Conservation (phyloP, 2,888 invertebrate species). For the Nysson spinosus region DNA sequence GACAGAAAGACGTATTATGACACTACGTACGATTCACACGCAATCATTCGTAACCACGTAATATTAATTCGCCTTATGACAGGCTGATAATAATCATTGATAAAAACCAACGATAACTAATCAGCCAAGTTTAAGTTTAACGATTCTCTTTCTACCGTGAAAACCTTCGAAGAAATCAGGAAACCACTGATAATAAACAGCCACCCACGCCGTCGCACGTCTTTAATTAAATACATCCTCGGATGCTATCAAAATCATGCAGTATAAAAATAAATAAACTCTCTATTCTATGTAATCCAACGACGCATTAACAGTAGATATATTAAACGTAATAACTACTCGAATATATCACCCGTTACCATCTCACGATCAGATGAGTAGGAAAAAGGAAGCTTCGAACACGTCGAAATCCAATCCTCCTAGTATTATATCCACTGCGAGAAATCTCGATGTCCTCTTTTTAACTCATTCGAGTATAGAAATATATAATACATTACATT, state of each 20-base stretch:
- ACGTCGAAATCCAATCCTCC: neutral
- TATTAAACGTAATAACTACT: slow-evolving; percentile 5
- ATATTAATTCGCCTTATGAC: slow-evolving; percentile 6
- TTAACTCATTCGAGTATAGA: neutral
- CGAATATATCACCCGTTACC: neutral
- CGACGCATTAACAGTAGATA: slow-evolving; percentile 42
- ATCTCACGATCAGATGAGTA: neutral
- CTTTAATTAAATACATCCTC: slow-evolving; percentile 36
- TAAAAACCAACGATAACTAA: slow-evolving; percentile 32
- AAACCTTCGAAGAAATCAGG: slow-evolving; percentile 19
- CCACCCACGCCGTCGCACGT: neutral
- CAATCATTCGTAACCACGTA: slow-evolving; percentile 4
- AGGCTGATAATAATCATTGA: slow-evolving; percentile 8
- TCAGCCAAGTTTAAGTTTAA: neutral
- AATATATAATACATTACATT: slow-evolving; percentile 5
- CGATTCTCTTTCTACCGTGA: no score
- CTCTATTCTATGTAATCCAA: slow-evolving; percentile 61
- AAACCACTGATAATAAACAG: slow-evolving; percentile 12
- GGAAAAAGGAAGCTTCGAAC: neutral
- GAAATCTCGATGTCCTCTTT: neutral
- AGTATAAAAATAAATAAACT: slow-evolving; percentile 71
- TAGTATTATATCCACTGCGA: no score
- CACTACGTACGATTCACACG: slow-evolving; percentile 1
- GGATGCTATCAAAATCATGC: slow-evolving; percentile 37
- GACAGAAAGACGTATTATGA: slow-evolving; percentile 3